A percentile compares a stretch with the other conserved stretches of the same genome.
Evolutionary conservation across 2,797 vertebrate genomes (phyloP).

Genomic region (Acrossocheilus wenchowensis): DNA sequence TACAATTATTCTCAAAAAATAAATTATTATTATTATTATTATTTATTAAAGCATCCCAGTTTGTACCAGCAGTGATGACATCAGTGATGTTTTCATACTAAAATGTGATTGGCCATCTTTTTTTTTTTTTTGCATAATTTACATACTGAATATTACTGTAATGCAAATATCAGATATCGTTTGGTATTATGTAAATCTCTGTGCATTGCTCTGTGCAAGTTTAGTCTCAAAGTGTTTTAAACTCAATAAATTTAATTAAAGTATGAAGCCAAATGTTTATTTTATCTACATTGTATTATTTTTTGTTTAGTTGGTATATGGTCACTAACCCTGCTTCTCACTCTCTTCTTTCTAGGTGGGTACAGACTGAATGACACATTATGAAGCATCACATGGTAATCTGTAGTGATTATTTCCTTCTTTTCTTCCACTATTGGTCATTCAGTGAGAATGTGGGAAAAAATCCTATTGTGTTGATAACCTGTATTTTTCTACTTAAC

Average conservation of each 20-base stretch:
- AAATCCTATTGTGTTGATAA: background rate
- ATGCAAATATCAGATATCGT: background rate
- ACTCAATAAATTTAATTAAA: too few relatives aligned
- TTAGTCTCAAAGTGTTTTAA: background rate
- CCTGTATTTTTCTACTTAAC: background rate
- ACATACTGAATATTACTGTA: background rate
- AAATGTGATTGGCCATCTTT: background rate
- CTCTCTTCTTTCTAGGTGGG: constrained; percentile 36
- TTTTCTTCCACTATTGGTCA: background rate
- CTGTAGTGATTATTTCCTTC: constrained; percentile 26
- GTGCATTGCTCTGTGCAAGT: background rate
- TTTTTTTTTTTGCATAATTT: background rate
- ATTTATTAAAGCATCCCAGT: constrained; percentile 2
- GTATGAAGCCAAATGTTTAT: constrained; percentile 20
- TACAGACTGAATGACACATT: constrained; percentile 14
- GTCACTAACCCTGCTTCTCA: background rate
- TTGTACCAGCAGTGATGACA: background rate
- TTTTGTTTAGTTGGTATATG: constrained; percentile 6
- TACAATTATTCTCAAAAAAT: constrained; percentile 48
- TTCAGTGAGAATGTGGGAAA: background rate
- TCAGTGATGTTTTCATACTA: background rate
- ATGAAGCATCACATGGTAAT: constrained; percentile 10
- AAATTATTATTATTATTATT: constrained; percentile 5
- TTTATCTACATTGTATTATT: constrained; percentile 26
- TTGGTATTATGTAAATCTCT: background rate